Evolutionary conservation across 2,888 invertebrate species (phyloP), one percentile per base, ranked within the genome.

Genomic region (Flexamia atlantica): DNA sequence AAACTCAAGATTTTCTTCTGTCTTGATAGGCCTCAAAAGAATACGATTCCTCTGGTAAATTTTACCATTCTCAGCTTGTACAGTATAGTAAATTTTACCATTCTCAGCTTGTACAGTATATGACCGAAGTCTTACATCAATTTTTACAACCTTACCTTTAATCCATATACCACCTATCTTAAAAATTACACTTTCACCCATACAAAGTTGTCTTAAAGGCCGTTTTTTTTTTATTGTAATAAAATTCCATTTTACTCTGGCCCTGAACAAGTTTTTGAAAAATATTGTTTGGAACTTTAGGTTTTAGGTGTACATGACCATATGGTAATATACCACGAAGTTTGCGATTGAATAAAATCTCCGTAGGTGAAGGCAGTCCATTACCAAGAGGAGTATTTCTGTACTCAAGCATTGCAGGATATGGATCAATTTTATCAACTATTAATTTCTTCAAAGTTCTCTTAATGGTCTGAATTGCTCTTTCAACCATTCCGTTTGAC

Each of bases 401-500:
- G 40, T 82, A 68, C 40, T 82, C 82, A 40, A 82, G 46, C 36
- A 40, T 14, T 53, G 42, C 81, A n/a, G 64, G 57, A 60, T 81
- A 81, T 20, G 81, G 81, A 81, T 81, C 81, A 25, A 32, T 64
- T 46, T 76, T 76, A 42, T 36, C 46, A 23, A 28, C 17, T 25
- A 40, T 46, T 40, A n/a, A 76, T 76, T 76, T 50, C 82, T 76
- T 76, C 5, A 76, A 42, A 76, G 20, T 25, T 76, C 50, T 76
- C 50, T 76, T 76, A 17, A 76, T 76, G 20, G 46, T 42, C 46
- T 76, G 76, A 10, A 76, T 50, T 42, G 46, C 76, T 2, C 74
- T 28, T 32, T 81, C 81, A 28, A 60, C 60, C 81, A 81, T 81
- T 28, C 85, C 84, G 76, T 84, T 85, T 14, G 84, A 84, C 25